Base-by-base conservation (phyloP, 2,888 invertebrate genomes). In the Parnassius smintheus region DNA sequence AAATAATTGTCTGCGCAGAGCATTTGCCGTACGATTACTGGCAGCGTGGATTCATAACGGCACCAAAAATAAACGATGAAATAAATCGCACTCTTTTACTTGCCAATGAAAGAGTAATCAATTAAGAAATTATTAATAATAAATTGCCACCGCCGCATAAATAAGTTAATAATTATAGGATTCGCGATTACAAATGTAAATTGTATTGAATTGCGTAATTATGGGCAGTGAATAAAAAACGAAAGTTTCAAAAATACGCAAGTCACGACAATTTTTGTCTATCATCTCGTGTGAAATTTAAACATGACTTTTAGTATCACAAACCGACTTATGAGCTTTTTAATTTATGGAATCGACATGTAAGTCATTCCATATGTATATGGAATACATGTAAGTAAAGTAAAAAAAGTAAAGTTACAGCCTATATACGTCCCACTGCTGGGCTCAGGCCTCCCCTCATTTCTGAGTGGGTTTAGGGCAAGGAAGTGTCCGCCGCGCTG, bases 271-370 rank as follows among this genome's bases (percentile, higher is more conserved):
- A 68, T 85, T 86, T 86, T 86, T 85, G 81, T 82, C 69, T 75
- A 84, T 81, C 82, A 83, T 82, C 78, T 81, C 76, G 79, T 82
- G 86, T 82, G 86, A 88, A 86, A 85, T 79, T 79, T 75, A 67
- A 68, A 68, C 71, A 68, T 59, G 68, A 67, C 65, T 67, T 75
- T 77, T 73, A 75, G 4, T 35, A 35, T 54, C 67, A 65, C 68
- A 9, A 60, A 49, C 25, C 53, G 53, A 66, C 67, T 64, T 68
- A 66, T 63, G 67, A 68, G 59, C 65, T 56, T 55, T 61, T 45
- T 42, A 51, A 60, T 49, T 46, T 55, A 59, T 60, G 44, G 11
- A 4, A 57, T 50, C 42, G 10, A 48, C 35, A 13, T 35, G 42
- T 42, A 42, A 7, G 4, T 7, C 1, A n/a, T n/a, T n/a, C n/a